Base-by-base conservation (phyloP, 2,888 invertebrate genomes). In the Carpatolechia fugitivella region DNA sequence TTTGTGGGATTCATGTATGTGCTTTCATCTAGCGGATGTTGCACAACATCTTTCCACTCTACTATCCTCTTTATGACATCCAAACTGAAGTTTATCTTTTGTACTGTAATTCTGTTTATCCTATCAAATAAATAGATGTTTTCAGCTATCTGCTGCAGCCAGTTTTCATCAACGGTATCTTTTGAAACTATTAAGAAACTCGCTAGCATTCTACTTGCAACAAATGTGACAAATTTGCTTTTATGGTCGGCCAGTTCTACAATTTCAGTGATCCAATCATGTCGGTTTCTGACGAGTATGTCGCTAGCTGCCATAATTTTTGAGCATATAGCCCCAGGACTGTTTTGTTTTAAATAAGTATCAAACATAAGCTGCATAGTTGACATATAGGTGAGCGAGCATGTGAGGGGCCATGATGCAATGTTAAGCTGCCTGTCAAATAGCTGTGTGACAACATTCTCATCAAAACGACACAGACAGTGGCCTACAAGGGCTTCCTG, bases 1-100 rank as follows among this genome's bases (percentile, higher is more conserved):
- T 67, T 76, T 18, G 72, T 74, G 66, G 85, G 76, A 62, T 85
- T 85, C 44, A 81, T 76, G 60, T 85, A 84, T 63, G 81, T 91
- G 60, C 91, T 92, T 58, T 96, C 96, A 72, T 96, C 96, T 36
- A 96, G 76, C 0, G 96, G 95, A 87, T 96, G 96, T 66, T 93
- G 92, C 74, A 95, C 94, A 29, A 94, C 86, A 80, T 97, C 96
- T 72, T 96, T 97, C 94, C 96, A 97, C 74, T 97, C 97, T 0
- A 97, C 95, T 69, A 97, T 95, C 65, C 96, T 92, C 73, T 96
- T 96, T 51, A 97, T 94, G 46, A 97, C 93, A 75, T 97, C 96
- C 66, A 97, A 85, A 61, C 95, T 95, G 78, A 96, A 96, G 69
- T 95, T 93, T 78, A 96, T 95, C 79, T 95, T 95, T 71, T 93